Conservation (phyloP, 2,797 vertebrate genomes). For the Pygocentrus nattereri region DNA sequence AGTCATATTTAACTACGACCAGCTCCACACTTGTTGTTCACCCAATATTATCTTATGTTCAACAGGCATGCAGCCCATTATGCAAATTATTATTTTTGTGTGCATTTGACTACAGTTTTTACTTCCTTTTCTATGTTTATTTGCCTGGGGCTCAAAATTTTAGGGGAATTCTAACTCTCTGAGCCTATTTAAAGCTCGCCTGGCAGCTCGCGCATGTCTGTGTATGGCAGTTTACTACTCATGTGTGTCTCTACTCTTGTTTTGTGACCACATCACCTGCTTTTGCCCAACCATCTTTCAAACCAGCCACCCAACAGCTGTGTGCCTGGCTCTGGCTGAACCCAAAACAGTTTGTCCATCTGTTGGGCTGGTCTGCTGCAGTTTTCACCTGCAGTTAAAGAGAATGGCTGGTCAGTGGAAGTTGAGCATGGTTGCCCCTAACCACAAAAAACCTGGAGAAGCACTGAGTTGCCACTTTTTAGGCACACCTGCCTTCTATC, state of each 20-base stretch:
- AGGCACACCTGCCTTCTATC: not conserved
- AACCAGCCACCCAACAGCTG: slow-evolving; percentile 67
- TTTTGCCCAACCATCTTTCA: slow-evolving; percentile 64
- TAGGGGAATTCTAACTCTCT: slow-evolving; percentile 74
- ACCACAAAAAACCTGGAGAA: not conserved
- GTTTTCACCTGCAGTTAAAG: slow-evolving; percentile 21
- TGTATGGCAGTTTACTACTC: slow-evolving; percentile 60
- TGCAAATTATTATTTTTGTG: slow-evolving; percentile 68
- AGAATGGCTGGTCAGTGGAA: not conserved
- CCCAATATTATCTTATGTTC: slow-evolving; percentile 21
- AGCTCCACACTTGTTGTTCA: not conserved
- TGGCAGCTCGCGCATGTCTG: slow-evolving; percentile 61
- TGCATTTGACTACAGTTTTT: slow-evolving; percentile 61
- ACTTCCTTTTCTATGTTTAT: slow-evolving; percentile 74
- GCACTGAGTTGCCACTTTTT: not conserved
- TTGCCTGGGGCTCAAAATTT: slow-evolving; percentile 63
- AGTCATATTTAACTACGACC: slow-evolving; percentile 6
- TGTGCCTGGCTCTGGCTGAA: slow-evolving; percentile 42
- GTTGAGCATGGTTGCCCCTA: not conserved
- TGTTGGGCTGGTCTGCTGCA: slow-evolving; percentile 33
- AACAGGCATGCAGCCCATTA: slow-evolving; percentile 55
- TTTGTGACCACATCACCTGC: slow-evolving; percentile 55
- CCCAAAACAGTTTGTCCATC: slow-evolving; percentile 56
- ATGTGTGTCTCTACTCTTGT: slow-evolving; percentile 70
- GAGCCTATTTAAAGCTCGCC: slow-evolving; percentile 70